phyloP scores from a whole-genome alignment of 2,113 vertebrate species.

The Nyctereutes procyonoides region DNA sequence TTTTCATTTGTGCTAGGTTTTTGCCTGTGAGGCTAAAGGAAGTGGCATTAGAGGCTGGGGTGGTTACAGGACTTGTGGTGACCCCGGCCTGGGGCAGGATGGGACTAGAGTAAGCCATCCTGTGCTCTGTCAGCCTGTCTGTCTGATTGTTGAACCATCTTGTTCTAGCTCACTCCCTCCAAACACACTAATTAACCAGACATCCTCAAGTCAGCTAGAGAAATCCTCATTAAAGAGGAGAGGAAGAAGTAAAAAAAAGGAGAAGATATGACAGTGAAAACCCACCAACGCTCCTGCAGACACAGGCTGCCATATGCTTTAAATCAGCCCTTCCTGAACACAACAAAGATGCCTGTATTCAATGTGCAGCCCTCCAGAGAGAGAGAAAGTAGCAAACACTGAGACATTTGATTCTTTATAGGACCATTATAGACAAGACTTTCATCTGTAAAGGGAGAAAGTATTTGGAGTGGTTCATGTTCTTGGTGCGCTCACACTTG shows the following conservation, averaged over 20 bases:
- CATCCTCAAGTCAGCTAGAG: constrained; percentile 88
- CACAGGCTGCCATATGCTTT: constrained; percentile 77
- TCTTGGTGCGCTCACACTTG: background rate
- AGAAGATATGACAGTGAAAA: constrained; percentile 63
- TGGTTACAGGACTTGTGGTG: constrained; percentile 69
- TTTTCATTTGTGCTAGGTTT: constrained; percentile 47
- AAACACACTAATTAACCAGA: constrained; percentile 89
- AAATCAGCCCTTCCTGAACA: constrained; percentile 68
- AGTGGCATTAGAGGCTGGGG: constrained; percentile 64
- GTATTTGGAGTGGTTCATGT: no score
- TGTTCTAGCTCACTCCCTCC: constrained; percentile 84
- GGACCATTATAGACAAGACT: background rate
- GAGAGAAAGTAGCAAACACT: constrained; percentile 17
- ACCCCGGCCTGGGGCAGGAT: constrained; percentile 69
- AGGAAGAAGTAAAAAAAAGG: constrained; percentile 68
- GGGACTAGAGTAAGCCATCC: constrained; percentile 78
- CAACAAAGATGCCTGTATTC: constrained; percentile 51
- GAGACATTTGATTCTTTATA: background rate
- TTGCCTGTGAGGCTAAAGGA: constrained; percentile 77
- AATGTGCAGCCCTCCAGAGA: background rate
- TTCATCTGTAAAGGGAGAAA: background rate
- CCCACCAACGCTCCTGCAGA: constrained; percentile 70
- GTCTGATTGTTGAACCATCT: constrained; percentile 86
- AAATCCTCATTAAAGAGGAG: constrained; percentile 85
- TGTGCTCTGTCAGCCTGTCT: constrained; percentile 85